Evolutionary conservation across 2,113 vertebrate genomes (phyloP), one percentile per base, ranked within the genome.

Genomic region (Phyllopteryx taeniolatus): DNA sequence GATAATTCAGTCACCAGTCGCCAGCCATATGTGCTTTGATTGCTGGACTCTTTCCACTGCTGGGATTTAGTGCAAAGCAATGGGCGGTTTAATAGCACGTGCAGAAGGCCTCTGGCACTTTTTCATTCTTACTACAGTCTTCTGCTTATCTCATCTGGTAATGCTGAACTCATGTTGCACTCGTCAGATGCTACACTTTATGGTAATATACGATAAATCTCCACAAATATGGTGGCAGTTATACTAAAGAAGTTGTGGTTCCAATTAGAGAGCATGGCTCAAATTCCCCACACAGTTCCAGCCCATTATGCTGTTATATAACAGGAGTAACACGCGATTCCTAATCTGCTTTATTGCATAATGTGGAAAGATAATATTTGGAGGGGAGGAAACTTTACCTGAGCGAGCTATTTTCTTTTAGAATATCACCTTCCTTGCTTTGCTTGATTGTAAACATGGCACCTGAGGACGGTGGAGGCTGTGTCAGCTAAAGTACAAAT

Each of bases 11-110:
- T 72, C 76, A 67, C 79, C 73, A 73, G 82, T 88, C 78, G 54
- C 71, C 35, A 8, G 80, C 88, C 88, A 90, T 91, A 90, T 90
- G 88, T 54, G 86, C 86, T 79, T 84, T 88, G 83, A 85, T 85
- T 78, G 86, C 89, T 91, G 92, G 87, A 89, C 78, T 78, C 78
- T 61, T 75, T 89, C 88, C 89, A 79, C 74, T 79, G 64, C 74
- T 78, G 87, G 88, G 90, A 89, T 90, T 90, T 87, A 74, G 77
- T 79, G 82, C 71, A 31, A 82, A 67, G 67, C 76, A 13, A 67
- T 65, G 82, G 79, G 62, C 74, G 79, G 76, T 85, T 87, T 83
- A 87, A 87, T 86, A 86, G 80, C 82, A 83, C 77, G 74, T 80
- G 79, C 90, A 89, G 87, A 89, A 89, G 85, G 88, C 79, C 77